Base-by-base conservation (phyloP, 2,888 invertebrate species). In the Didymodactylos carnosus region DNA sequence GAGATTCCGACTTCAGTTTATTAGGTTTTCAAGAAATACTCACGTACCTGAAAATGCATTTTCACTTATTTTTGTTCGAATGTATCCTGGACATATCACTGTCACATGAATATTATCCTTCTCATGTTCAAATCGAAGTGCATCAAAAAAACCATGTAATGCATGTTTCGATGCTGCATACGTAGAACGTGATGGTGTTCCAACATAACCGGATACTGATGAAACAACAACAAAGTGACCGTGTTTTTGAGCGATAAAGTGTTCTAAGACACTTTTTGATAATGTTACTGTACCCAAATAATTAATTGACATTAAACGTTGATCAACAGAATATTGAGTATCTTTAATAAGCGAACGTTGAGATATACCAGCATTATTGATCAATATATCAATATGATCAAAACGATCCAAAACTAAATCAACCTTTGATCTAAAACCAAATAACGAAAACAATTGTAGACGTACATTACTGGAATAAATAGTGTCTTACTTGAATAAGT, bases 291-390 rank as follows among this genome's bases (percentile, higher is more conserved):
- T 85, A 0, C 88, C 86, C 77, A 91, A 88, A 0, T 91, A 89
- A 81, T 92, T 90, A 73, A 91, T 80, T 43, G 90, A 88, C 80
- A 91, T 89, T 78, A 91, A 84, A 76, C 89, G 87, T 69, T 85
- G 85, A 81, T 92, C 91, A 0, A 91, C 90, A 53, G 84, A 82
- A 1, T 89, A 76, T 1, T 88, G 87, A 69, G 89, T 89, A 1
- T 88, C 85, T 76, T 88, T 88, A 88, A 89, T 91, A 27, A 81
- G 78, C 0, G 89, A 89, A 76, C 91, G 84, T 81, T 91, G 91
- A 11, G 89, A 89, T 73, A 90, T 84, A 0, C 91, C 91, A 2
- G 91, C 91, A 84, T 91, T 91, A 80, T 89, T 90, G 0, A 91
- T 87, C 46, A 91, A 84, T 75, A 91, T 86, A 80, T 91, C 90